phyloP scores from a whole-genome alignment of 2,797 vertebrate genomes.

The Amazona finschi region DNA sequence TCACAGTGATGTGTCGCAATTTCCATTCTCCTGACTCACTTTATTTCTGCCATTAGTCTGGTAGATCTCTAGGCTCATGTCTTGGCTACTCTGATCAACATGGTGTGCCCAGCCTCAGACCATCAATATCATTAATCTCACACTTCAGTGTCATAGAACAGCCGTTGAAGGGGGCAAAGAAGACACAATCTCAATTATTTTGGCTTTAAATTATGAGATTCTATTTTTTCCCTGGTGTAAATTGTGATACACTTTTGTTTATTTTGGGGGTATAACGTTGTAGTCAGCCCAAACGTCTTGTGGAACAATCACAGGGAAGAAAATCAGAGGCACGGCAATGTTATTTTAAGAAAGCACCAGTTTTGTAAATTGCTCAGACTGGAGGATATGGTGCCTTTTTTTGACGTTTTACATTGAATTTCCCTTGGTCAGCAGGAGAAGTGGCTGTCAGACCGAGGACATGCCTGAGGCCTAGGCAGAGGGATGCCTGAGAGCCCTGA shows the following conservation, averaged over 20 bases:
- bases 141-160: background rate
- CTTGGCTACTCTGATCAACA: background rate
- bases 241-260: background rate
- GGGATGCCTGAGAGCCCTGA: background rate
- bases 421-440: background rate
- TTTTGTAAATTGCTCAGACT: background rate
- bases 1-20: background rate
- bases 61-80: background rate
- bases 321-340: background rate
- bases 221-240: background rate
- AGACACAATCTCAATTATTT: background rate
- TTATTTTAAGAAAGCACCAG: background rate
- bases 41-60: background rate
- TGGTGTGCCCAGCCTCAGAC: background rate
- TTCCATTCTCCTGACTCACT: background rate
- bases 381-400: background rate
- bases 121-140: background rate
- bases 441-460: background rate
- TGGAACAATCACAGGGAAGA: background rate
- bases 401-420: background rate
- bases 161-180: background rate
- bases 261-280: background rate
- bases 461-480: background rate
- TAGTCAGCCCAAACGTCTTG: background rate
- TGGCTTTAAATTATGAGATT: background rate